Conservation (phyloP, 2,888 invertebrate species). For the Drosophila nr. perissopoda region DNA sequence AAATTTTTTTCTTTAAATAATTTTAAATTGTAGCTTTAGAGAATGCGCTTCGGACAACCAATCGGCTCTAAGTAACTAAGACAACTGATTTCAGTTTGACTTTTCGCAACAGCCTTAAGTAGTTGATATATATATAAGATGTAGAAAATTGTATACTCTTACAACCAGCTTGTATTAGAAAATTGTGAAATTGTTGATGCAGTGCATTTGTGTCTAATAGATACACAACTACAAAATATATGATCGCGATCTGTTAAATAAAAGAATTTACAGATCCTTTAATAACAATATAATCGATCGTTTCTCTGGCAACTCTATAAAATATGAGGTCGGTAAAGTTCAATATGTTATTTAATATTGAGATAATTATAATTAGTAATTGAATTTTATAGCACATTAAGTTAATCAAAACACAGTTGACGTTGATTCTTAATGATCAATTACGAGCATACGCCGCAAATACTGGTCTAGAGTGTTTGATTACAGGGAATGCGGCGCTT, state of each 20-base stretch:
- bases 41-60: constrained; percentile 28
- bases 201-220: background rate
- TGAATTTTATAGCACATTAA: background rate
- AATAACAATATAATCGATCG: background rate
- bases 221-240: background rate
- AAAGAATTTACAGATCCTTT: background rate
- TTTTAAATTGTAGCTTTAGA: background rate
- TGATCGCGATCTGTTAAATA: background rate
- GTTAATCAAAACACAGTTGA: background rate
- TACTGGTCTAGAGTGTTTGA: too few relatives aligned
- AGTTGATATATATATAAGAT: background rate
- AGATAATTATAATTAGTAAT: too few relatives aligned
- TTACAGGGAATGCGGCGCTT: background rate
- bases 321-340: background rate
- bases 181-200: background rate
- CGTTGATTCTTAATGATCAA: background rate
- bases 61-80: constrained; percentile 12
- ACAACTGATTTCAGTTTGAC: constrained; percentile 27
- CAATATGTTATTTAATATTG: background rate
- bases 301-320: background rate
- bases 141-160: background rate
- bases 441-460: background rate
- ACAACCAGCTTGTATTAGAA: background rate
- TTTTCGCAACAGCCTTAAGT: background rate
- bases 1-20: background rate